Evolutionary conservation across 2,797 vertebrate genomes (phyloP).

Genomic region (Zalophus californianus): DNA sequence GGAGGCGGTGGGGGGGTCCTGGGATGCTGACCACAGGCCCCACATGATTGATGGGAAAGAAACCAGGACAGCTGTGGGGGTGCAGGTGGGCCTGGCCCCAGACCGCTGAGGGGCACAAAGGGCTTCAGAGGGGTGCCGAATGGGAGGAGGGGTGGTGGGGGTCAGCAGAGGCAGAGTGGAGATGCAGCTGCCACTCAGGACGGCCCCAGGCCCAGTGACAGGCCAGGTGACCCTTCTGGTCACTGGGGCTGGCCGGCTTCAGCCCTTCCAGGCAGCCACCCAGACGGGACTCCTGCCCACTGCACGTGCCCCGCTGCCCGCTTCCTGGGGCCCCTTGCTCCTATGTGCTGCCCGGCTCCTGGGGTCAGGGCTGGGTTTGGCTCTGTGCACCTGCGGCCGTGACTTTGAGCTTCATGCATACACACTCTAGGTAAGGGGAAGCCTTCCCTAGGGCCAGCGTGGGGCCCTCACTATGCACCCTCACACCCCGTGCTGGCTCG

Average conservation of each 20-base stretch:
- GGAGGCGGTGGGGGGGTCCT: background rate
- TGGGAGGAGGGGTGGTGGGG: accelerated
- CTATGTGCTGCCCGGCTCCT: background rate
- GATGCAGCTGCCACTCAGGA: background rate
- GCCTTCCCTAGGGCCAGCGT: background rate
- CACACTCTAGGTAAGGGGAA: background rate
- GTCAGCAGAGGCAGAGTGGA: background rate
- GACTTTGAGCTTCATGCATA: background rate
- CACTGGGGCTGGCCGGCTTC: background rate
- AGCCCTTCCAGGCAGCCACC: background rate
- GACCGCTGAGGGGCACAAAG: background rate
- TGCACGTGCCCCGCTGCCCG: accelerated
- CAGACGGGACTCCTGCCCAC: background rate
- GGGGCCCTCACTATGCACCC: background rate
- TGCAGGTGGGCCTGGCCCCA: background rate
- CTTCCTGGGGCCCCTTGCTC: too few species aligned
- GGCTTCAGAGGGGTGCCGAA: background rate
- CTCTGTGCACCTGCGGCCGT: background rate
- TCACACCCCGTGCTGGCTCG: accelerated
- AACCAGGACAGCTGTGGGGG: background rate
- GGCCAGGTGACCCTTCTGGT: background rate
- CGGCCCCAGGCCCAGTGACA: background rate
- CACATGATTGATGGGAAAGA: accelerated
- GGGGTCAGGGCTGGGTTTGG: background rate
- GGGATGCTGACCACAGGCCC: background rate